Percentiles rank a stretch among this genome's conserved stretches.
phyloP scores from a whole-genome alignment of 1,140 invertebrate genomes.

The Hylaeus volcanicus region DNA sequence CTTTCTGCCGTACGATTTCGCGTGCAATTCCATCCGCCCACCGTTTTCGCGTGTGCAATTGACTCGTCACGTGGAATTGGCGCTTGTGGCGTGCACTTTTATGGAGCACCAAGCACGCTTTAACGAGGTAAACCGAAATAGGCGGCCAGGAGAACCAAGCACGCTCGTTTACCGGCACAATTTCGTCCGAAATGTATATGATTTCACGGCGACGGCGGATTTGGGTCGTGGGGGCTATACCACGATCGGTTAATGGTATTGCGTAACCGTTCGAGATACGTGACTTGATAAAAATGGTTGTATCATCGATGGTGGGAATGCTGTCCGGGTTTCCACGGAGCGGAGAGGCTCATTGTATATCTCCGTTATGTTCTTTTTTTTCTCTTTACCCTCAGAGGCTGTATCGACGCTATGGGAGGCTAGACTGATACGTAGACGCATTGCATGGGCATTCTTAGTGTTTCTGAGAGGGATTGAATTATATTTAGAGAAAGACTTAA shows the following conservation, averaged over 20 bases:
- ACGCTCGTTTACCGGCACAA: neutral
- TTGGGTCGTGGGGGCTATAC: slow-evolving; percentile 40
- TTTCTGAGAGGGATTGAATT: too few species aligned
- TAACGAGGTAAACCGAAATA: neutral
- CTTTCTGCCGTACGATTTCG: too few species aligned
- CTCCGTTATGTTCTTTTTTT: slow-evolving; percentile 8
- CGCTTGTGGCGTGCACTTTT: neutral
- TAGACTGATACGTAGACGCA: neutral
- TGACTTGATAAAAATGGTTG: slow-evolving; percentile 46
- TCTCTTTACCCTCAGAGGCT: neutral
- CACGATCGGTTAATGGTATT: slow-evolving; percentile 40
- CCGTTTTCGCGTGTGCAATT: neutral
- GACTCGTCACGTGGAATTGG: neutral
- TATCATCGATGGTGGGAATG: slow-evolving; percentile 47
- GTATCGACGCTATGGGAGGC: neutral
- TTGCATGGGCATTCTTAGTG: too few species aligned
- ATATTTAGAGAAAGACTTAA: too few species aligned
- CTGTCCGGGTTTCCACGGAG: slow-evolving; percentile 14
- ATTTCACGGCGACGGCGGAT: slow-evolving; percentile 45
- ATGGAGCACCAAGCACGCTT: neutral
- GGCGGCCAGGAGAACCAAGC: neutral
- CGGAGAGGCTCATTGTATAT: neutral
- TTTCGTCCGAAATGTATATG: slow-evolving; percentile 20
- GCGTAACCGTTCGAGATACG: slow-evolving; percentile 33
- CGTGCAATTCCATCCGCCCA: neutral